These are phyloP conservation scores for Lucilia sericata DNA, from an alignment of 1,140 invertebrate species.

Conservation along the genomic window DNA sequence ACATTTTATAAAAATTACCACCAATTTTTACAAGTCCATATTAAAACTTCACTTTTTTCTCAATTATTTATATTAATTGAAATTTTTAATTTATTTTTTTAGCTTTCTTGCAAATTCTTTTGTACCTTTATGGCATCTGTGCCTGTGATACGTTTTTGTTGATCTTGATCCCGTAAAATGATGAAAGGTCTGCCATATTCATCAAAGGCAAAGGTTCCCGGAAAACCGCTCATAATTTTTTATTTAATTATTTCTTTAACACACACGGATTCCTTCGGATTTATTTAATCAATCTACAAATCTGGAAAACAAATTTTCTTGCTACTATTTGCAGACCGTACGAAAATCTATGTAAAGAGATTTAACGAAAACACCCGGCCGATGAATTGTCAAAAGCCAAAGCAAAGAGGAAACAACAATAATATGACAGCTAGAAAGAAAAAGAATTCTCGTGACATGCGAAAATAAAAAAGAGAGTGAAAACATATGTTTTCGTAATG, in stretches of 20 bases:
- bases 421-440: neutral
- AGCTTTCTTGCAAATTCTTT: neutral
- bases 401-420: no score
- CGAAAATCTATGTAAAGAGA: slow-evolving; percentile 26
- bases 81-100: neutral
- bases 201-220: slow-evolving; percentile 95
- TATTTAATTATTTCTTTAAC: neutral
- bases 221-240: slow-evolving; percentile 72
- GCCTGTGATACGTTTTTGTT: slow-evolving; percentile 93
- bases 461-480: neutral
- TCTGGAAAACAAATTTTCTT: slow-evolving; percentile 25
- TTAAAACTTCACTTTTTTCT: neutral
- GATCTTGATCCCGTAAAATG: slow-evolving; percentile 96
- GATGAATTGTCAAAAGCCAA: slow-evolving; percentile 31
- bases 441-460: slow-evolving; percentile 21
- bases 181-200: slow-evolving; percentile 98
- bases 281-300: slow-evolving; percentile 33
- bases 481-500: neutral
- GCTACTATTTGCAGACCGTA: slow-evolving; percentile 13
- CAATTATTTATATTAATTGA: neutral
- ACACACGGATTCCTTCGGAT: slow-evolving; percentile 46
- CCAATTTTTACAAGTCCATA: no score
- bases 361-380: slow-evolving; percentile 26
- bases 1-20: no score
- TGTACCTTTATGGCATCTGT: slow-evolving; percentile 95